Percentiles rank a stretch among this genome's conserved stretches.
Evolutionary conservation across 2,888 invertebrate species (phyloP).

Genomic region (Polymixis lichenea): DNA sequence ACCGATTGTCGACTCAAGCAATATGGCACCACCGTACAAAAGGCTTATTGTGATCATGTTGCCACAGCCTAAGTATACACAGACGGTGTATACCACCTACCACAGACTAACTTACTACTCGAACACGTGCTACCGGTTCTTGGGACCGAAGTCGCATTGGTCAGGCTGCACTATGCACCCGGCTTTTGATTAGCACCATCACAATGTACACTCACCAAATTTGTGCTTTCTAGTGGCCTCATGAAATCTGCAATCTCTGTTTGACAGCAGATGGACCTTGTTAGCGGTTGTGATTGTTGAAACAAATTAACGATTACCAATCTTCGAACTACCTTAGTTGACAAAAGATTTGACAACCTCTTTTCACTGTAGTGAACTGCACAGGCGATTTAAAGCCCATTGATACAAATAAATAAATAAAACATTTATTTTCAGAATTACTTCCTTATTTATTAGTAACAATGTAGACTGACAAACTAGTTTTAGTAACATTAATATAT

Average conservation of each 20-base stretch:
- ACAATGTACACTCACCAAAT: neutral
- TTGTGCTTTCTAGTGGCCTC: neutral
- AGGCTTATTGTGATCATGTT: slow-evolving; percentile 63
- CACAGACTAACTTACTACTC: slow-evolving; percentile 11
- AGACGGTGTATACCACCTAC: neutral
- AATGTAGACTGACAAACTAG: too few species aligned
- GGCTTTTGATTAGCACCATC: neutral
- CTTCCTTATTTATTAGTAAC: too few species aligned
- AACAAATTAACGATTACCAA: neutral
- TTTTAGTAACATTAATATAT: too few species aligned
- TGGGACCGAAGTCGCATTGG: neutral
- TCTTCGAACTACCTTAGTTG: neutral
- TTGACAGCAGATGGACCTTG: neutral
- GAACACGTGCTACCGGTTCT: slow-evolving; percentile 10
- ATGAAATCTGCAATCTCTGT: neutral
- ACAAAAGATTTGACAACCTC: neutral
- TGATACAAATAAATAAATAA: too few species aligned
- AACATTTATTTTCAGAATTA: too few species aligned
- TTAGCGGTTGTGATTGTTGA: neutral
- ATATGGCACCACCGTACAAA: slow-evolving; percentile 59
- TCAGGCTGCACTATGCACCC: neutral
- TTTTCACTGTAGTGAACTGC: neutral
- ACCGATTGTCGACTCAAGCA: slow-evolving; percentile 39
- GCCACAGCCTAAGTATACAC: slow-evolving; percentile 17
- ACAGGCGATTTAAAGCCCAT: neutral